Percentiles rank a stretch among this genome's conserved stretches.
phyloP scores from a whole-genome alignment of 2,113 vertebrate species.

The Parus major region DNA sequence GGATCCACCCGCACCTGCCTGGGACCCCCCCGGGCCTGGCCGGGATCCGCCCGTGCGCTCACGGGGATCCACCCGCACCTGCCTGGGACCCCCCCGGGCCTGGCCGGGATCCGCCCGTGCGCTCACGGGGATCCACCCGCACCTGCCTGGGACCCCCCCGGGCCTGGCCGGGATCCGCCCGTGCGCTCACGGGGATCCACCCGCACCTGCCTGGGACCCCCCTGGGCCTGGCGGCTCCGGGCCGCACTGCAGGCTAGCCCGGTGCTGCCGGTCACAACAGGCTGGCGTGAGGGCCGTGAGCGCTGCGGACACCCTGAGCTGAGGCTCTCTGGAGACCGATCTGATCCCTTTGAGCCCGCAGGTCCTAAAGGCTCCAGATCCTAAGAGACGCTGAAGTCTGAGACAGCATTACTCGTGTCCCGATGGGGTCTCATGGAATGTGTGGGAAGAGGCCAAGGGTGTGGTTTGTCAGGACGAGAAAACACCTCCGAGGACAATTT shows the following conservation, averaged over 20 bases:
- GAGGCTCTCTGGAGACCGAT: accelerated
- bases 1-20: accelerated
- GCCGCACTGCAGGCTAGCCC: accelerated
- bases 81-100: no score
- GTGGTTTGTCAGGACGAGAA: neutral
- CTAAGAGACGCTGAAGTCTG: accelerated
- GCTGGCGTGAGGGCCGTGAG: accelerated
- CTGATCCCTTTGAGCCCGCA: accelerated
- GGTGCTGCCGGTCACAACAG: accelerated
- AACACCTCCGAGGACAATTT: neutral
- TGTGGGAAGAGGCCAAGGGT: accelerated
- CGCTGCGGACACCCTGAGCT: accelerated
- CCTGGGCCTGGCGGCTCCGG: neutral
- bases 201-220: no score
- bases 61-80: accelerated
- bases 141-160: no score
- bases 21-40: no score
- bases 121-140: neutral
- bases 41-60: accelerated
- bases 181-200: accelerated
- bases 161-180: accelerated
- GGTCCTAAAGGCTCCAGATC: no score
- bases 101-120: neutral
- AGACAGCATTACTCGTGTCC: accelerated
- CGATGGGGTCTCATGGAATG: accelerated